Evolutionary conservation across 37 sponge, comb jelly and placozoan species (phyloP), one percentile per base, ranked within the genome.

Genomic region (Beroe forskalii): DNA sequence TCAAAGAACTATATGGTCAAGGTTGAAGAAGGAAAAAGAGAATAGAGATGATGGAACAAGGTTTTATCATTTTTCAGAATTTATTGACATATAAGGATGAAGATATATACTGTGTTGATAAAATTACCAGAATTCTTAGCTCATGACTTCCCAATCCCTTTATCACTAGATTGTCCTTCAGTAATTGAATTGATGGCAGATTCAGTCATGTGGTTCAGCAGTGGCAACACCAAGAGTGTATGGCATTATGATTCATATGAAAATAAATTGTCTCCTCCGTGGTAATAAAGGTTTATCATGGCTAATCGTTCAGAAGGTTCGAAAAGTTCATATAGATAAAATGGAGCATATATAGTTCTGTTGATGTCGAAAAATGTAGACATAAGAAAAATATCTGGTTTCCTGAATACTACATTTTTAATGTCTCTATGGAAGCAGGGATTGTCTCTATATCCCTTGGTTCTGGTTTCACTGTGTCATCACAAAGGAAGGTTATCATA

Each of bases 341-440:
- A 64, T 14, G 90, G 90, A 9, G 4, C 22, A 27, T n/a, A 17
- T 67, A 91, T n/a, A 72, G 76, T 30, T 42, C 90, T 0, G 90
- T 90, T 62, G 64, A 90, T 90, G 90, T 90, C 37, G 90, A 90
- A 38, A n/a, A 62, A 64, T 62, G 90, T 90, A n/a, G 90, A 90
- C 30, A 4, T n/a, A 4, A 62, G 41, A 2, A 62, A 62, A 41
- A 63, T 38, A 23, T 64, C 90, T 8, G 67, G 67, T n/a, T 41
- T 90, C 23, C 17, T 9, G 23, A 41, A 90, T n/a, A 64, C 32
- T 9, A 27, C 60, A 62, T 90, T 66, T 37, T 64, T 62, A 66
- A 40, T 62, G 90, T 41, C 8, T 6, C 41, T 20, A 90, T 90
- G 90, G 90, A 90, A 90, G 62, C 90, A 23, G 90, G 90, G 90